phyloP scores from a whole-genome alignment of 2,888 invertebrate species.

The Cantharis rustica region DNA sequence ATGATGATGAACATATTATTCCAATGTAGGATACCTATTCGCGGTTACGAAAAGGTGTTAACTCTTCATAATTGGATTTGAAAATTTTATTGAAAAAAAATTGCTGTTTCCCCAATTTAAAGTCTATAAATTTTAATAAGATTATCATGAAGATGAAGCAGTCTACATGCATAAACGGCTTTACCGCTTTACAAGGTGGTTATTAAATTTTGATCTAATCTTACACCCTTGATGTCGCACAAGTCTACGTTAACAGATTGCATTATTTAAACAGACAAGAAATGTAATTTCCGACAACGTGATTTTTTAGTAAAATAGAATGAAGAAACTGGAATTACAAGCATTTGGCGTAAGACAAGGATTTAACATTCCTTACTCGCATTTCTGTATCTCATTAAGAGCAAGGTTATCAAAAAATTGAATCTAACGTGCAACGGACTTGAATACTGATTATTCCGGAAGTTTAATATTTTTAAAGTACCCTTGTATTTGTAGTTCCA shows the following conservation, averaged over 20 bases:
- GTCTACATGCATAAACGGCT: slow-evolving; percentile 51
- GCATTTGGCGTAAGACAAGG: slow-evolving; percentile 31
- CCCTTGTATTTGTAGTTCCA: slow-evolving; percentile 1
- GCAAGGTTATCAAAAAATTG: slow-evolving; percentile 32
- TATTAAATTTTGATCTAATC: slow-evolving; percentile 49
- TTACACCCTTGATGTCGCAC: slow-evolving; percentile 42
- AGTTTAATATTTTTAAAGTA: slow-evolving; percentile 29
- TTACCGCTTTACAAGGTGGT: slow-evolving; percentile 44
- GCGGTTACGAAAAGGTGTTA: not conserved
- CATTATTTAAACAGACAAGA: slow-evolving; percentile 44
- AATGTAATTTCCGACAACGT: slow-evolving; percentile 47
- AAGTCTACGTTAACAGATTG: slow-evolving; percentile 44
- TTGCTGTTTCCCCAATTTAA: slow-evolving; percentile 24
- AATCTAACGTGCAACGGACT: slow-evolving; percentile 29
- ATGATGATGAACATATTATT: not conserved
- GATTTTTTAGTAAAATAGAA: slow-evolving; percentile 38
- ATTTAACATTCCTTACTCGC: slow-evolving; percentile 34
- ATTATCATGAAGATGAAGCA: slow-evolving; percentile 38
- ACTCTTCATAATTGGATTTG: slow-evolving; percentile 10
- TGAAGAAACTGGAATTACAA: slow-evolving; percentile 29
- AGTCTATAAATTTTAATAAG: slow-evolving; percentile 32
- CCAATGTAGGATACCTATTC: not conserved
- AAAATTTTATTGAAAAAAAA: slow-evolving; percentile 16
- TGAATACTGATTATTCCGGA: slow-evolving; percentile 30
- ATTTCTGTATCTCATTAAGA: slow-evolving; percentile 32